A percentile compares a stretch with the other conserved stretches of the same genome.
These are phyloP conservation scores for Chaitophorus viminalis DNA, from an alignment of 2,888 invertebrate genomes.

Conservation along the genomic window DNA sequence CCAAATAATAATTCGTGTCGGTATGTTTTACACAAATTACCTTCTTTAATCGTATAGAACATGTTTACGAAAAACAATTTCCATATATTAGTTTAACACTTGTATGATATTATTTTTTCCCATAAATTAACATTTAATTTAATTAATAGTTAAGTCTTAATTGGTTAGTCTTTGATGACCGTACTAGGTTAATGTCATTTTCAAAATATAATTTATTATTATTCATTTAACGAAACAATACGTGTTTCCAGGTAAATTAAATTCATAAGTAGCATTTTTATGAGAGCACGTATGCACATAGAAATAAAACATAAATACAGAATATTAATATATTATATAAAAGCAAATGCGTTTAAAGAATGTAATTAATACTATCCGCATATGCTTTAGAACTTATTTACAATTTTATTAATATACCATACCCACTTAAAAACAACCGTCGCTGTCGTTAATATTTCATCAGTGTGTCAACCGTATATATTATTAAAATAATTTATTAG, in stretches of 20 bases:
- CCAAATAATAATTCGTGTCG: too few relatives aligned
- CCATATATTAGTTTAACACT: slow-evolving; percentile 9
- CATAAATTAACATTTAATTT: slow-evolving; percentile 10
- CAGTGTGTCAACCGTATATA: too few relatives aligned
- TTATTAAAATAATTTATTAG: too few relatives aligned
- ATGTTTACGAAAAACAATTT: background rate
- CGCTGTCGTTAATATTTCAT: too few relatives aligned
- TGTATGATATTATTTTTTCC: slow-evolving; percentile 23
- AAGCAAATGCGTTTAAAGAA: too few relatives aligned
- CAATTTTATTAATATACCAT: too few relatives aligned
- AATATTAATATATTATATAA: too few relatives aligned
- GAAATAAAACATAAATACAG: too few relatives aligned
- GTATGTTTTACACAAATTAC: background rate
- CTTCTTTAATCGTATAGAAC: background rate
- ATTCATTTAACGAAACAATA: background rate
- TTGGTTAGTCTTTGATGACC: slow-evolving; percentile 28
- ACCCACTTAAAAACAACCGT: too few relatives aligned
- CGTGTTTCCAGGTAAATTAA: background rate
- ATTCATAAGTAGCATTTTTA: background rate
- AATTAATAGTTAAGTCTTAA: slow-evolving; percentile 24
- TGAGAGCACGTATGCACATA: background rate
- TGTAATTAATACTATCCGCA: too few relatives aligned
- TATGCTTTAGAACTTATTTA: too few relatives aligned
- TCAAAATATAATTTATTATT: background rate
- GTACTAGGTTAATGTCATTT: slow-evolving; percentile 8